Evolutionary conservation across 2,888 invertebrate species (phyloP).

Genomic region (Chrysolina oricalcia): DNA sequence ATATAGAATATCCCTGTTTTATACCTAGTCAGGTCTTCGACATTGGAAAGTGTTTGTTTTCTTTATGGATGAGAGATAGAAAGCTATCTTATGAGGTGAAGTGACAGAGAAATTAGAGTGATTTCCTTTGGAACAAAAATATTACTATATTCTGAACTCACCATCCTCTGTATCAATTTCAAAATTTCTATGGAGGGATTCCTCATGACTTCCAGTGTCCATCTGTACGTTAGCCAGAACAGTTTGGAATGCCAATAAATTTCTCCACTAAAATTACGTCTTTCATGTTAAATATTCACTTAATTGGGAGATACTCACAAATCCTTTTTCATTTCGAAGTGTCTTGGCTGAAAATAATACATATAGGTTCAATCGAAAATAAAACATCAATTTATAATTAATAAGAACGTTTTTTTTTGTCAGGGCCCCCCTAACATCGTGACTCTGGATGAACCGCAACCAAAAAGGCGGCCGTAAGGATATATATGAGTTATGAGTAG

Average conservation of each 20-base stretch:
- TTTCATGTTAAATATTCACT: background rate
- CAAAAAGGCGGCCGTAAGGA: too few relatives aligned
- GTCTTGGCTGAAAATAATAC: slow-evolving; percentile 51
- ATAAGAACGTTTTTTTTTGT: background rate
- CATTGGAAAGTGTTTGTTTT: too few relatives aligned
- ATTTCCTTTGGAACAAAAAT: too few relatives aligned
- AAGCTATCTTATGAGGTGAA: too few relatives aligned
- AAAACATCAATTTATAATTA: background rate
- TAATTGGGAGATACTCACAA: slow-evolving; percentile 56
- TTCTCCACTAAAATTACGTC: slow-evolving; percentile 72
- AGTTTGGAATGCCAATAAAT: slow-evolving; percentile 83
- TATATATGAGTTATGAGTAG: too few relatives aligned
- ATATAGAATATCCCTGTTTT: too few relatives aligned
- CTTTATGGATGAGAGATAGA: too few relatives aligned
- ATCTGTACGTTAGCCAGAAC: slow-evolving; percentile 84
- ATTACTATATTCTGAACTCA: slow-evolving; percentile 70
- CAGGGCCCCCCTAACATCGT: too few relatives aligned
- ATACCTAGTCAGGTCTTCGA: too few relatives aligned
- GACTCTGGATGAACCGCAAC: too few relatives aligned
- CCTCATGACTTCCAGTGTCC: slow-evolving; percentile 81
- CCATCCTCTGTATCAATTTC: slow-evolving; percentile 87
- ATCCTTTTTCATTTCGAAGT: slow-evolving; percentile 55
- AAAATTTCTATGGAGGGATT: slow-evolving; percentile 87
- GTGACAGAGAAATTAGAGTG: too few relatives aligned
- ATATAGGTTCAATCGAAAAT: background rate